phyloP scores from a whole-genome alignment of 2,113 vertebrate genomes.

The Cromileptes altivelis region DNA sequence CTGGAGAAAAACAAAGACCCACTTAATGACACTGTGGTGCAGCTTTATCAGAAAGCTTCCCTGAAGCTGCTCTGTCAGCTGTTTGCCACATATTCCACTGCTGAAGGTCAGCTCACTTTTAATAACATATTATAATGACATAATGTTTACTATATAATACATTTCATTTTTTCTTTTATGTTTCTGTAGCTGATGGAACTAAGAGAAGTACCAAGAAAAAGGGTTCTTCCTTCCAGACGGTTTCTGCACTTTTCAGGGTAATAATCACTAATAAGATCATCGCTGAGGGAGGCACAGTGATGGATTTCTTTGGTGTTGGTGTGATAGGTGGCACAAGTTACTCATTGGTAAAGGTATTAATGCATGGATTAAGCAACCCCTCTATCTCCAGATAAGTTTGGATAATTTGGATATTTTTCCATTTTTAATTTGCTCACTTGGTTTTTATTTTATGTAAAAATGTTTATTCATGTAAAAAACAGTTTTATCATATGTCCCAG shows the following conservation, averaged over 20 bases:
- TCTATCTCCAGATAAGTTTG: neutral
- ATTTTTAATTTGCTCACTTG: neutral
- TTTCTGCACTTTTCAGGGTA: constrained; percentile 83
- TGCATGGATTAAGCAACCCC: neutral
- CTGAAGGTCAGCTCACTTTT: constrained; percentile 53
- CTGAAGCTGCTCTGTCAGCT: constrained; percentile 80
- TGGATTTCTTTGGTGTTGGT: neutral
- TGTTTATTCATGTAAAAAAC: too few relatives aligned
- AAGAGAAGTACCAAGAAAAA: constrained; percentile 83
- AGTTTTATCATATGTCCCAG: too few relatives aligned
- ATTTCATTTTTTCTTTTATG: neutral
- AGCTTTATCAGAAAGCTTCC: constrained; percentile 76
- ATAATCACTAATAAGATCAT: neutral
- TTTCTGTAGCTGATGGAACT: constrained; percentile 44
- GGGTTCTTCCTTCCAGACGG: constrained; percentile 81
- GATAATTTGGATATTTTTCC: neutral
- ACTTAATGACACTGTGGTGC: constrained; percentile 75
- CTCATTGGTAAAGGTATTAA: neutral
- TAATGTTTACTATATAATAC: neutral
- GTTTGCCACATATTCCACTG: constrained; percentile 83
- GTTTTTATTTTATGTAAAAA: neutral
- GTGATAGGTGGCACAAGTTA: neutral
- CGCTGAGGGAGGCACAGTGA: neutral
- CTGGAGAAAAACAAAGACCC: constrained; percentile 79
- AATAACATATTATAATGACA: neutral